A percentile compares a stretch with the other conserved stretches of the same genome.
Evolutionary conservation across 37 sponge, comb jelly and placozoan genomes (phyloP).

Genomic region (Lycopodina hypogea): DNA sequence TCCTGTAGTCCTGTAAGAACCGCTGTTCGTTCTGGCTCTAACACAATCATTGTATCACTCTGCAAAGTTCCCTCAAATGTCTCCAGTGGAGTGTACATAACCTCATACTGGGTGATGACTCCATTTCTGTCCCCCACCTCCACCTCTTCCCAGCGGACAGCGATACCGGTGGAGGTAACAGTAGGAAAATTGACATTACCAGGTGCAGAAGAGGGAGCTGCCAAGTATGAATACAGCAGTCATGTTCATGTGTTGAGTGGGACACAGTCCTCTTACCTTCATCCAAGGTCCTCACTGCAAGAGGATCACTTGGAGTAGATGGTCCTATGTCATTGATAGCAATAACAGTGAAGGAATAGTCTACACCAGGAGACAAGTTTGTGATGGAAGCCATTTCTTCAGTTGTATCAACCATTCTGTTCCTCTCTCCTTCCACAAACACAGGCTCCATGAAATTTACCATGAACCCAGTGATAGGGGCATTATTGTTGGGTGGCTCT

Average conservation of each 20-base stretch:
- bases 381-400: too few species aligned
- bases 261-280: too few species aligned
- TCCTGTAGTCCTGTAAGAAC: too few species aligned
- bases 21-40: too few species aligned
- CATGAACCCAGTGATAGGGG: slow-evolving; percentile 42
- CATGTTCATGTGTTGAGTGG: slow-evolving; percentile 49
- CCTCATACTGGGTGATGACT: too few species aligned
- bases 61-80: slow-evolving; percentile 17
- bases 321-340: slow-evolving; percentile 55
- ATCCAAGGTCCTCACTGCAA: not conserved
- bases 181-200: not conserved
- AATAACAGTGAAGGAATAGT: slow-evolving; percentile 46
- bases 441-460: slow-evolving; percentile 9
- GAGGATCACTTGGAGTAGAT: slow-evolving; percentile 23
- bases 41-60: too few species aligned
- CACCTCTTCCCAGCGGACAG: slow-evolving; percentile 16
- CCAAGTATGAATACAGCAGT: not conserved
- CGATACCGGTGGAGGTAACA: slow-evolving; percentile 18
- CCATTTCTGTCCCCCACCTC: slow-evolving; percentile 23
- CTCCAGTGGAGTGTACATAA: too few species aligned
- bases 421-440: slow-evolving; percentile 7
- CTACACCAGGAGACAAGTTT: slow-evolving; percentile 48
- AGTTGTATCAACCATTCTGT: slow-evolving; percentile 22
- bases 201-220: not conserved
- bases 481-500: slow-evolving; percentile 70